Conservation (phyloP, 2,797 vertebrate genomes). For the Petrocephalus sullivani region DNA sequence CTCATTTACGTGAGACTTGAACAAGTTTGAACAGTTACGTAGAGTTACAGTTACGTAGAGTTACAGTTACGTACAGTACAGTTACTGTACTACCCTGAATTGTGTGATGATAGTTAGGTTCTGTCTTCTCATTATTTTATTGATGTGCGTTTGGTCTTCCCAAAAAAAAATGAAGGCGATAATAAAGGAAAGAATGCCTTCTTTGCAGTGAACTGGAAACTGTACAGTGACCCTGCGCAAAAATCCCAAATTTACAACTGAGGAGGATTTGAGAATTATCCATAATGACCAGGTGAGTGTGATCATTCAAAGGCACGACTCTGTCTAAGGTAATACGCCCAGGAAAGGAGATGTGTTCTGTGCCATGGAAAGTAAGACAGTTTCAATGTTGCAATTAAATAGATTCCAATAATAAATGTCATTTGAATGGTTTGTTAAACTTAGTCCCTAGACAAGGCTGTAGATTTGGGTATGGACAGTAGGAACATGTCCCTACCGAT, state of each 20-base stretch:
- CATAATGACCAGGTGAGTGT: neutral
- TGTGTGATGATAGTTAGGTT: neutral
- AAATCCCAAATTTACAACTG: neutral
- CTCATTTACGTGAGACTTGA: neutral
- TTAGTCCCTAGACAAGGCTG: neutral
- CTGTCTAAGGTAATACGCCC: neutral
- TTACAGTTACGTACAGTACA: too few species aligned
- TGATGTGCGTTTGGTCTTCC: neutral
- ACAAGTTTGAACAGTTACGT: neutral
- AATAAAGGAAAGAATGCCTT: neutral
- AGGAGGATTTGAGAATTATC: neutral
- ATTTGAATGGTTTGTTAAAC: neutral
- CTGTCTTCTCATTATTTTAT: neutral
- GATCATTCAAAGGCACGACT: neutral
- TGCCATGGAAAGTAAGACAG: neutral
- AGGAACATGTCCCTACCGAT: neutral
- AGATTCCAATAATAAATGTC: neutral
- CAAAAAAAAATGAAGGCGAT: neutral
- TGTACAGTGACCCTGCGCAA: neutral
- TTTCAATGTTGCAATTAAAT: neutral
- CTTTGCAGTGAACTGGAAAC: conserved; percentile 4
- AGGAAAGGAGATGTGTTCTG: neutral
- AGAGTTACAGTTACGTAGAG: too few species aligned
- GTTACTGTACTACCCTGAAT: neutral
- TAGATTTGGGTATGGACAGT: neutral